Evolutionary conservation across 1,140 invertebrate genomes (phyloP).

Genomic region (Drosophila rhopaloa): DNA sequence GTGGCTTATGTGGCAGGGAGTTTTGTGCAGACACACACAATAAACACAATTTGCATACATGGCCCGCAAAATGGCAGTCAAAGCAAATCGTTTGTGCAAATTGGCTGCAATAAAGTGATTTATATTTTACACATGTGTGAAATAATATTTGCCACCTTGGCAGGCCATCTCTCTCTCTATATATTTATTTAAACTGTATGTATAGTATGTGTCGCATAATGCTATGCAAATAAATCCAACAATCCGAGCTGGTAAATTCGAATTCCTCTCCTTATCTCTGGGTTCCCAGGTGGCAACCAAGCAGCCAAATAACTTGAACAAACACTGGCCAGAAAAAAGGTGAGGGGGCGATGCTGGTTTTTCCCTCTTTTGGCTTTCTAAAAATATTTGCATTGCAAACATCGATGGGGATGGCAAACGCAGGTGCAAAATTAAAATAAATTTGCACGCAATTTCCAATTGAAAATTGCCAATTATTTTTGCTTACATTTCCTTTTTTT

Average conservation of each 20-base stretch:
- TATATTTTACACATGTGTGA: conserved; percentile 68
- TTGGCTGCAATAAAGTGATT: conserved; percentile 79
- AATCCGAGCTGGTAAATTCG: conserved; percentile 40
- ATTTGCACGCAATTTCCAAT: conserved; percentile 79
- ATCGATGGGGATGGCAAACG: conserved; percentile 33
- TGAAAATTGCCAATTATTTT: conserved; percentile 78
- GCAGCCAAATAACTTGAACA: conserved; percentile 73
- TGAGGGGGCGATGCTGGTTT: not conserved
- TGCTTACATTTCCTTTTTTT: conserved; percentile 41
- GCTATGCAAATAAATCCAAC: conserved; percentile 73
- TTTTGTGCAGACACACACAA: conserved; percentile 34
- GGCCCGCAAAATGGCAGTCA: conserved; percentile 33
- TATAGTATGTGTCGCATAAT: conserved; percentile 56
- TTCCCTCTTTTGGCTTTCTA: conserved; percentile 58
- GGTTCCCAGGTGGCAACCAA: conserved; percentile 58
- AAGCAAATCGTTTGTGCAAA: conserved; percentile 80
- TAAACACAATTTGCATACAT: conserved; percentile 64
- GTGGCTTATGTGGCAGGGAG: conserved; percentile 29
- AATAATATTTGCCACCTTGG: conserved; percentile 53
- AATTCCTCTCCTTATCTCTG: conserved; percentile 23
- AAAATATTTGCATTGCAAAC: conserved; percentile 78
- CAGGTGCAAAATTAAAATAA: conserved; percentile 75
- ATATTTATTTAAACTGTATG: not conserved
- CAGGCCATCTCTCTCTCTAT: conserved; percentile 6
- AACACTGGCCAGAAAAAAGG: conserved; percentile 37